phyloP scores from a whole-genome alignment of 2,888 invertebrate species.

The Drosophila flavopinicola region DNA sequence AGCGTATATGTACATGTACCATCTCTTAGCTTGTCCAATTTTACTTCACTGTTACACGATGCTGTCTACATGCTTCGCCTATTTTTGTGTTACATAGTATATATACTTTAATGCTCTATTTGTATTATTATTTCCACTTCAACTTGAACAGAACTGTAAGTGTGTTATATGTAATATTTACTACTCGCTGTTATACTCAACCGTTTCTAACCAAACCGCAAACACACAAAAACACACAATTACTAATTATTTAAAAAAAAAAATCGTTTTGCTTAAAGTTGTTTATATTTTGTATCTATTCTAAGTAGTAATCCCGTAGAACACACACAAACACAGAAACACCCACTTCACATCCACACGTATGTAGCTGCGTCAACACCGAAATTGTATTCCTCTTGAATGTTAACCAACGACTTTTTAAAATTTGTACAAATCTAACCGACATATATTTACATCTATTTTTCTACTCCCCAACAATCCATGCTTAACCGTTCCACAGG shows the following conservation, averaged over 20 bases:
- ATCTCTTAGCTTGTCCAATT: conserved; percentile 62
- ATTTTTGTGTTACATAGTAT: conserved; percentile 51
- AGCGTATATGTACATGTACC: conserved; percentile 29
- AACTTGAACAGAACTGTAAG: conserved; percentile 66
- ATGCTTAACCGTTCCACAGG: conserved; percentile 75
- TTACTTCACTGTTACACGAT: conserved; percentile 44
- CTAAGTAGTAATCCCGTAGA: conserved; percentile 54
- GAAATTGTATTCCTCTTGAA: conserved; percentile 33
- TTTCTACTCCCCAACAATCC: conserved; percentile 53
- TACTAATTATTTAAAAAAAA: conserved; percentile 40
- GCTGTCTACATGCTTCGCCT: conserved; percentile 23
- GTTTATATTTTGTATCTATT: conserved; percentile 31
- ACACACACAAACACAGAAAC: conserved; percentile 43
- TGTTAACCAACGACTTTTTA: conserved; percentile 44
- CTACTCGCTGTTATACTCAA: conserved; percentile 17
- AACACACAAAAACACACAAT: conserved; percentile 29
- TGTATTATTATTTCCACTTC: conserved; percentile 61
- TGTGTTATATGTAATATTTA: conserved; percentile 45
- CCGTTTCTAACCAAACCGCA: conserved; percentile 34
- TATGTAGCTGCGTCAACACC: conserved; percentile 57
- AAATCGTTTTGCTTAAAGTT: conserved; percentile 45
- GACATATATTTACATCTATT: conserved; percentile 57
- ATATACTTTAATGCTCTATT: conserved; percentile 55
- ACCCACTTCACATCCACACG: conserved; percentile 43
- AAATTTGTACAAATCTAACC: conserved; percentile 62